Conservation (phyloP, 1,140 invertebrate species). For the Paraescarpia echinospica region DNA sequence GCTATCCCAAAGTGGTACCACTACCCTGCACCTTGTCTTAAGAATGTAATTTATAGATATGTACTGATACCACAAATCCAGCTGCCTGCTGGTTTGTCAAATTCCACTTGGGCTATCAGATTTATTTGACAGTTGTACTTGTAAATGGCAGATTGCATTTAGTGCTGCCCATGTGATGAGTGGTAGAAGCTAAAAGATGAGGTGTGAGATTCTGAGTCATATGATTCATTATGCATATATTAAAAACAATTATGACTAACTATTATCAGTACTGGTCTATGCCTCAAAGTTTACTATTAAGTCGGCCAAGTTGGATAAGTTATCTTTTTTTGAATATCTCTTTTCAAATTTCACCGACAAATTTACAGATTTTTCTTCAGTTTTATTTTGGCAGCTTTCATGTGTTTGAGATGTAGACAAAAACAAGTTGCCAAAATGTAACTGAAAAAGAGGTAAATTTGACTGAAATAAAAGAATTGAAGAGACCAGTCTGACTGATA, state of each 20-base stretch:
- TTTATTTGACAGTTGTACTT: neutral
- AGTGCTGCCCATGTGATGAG: neutral
- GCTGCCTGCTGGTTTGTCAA: neutral
- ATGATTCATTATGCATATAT: neutral
- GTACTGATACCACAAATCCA: neutral
- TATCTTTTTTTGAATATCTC: neutral
- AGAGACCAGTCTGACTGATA: too few species aligned
- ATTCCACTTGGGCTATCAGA: neutral
- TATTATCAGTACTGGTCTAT: too few species aligned
- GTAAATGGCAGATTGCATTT: constrained; percentile 1
- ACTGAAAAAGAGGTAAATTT: too few species aligned
- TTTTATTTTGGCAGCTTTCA: too few species aligned
- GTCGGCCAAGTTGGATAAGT: neutral
- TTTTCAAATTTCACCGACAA: neutral
- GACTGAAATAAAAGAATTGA: too few species aligned
- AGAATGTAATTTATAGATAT: constrained; percentile 7
- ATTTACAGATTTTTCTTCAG: too few species aligned
- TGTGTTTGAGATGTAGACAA: too few species aligned
- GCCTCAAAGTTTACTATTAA: neutral
- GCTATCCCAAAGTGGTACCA: neutral
- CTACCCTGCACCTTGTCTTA: neutral
- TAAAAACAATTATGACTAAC: neutral
- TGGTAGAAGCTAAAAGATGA: neutral
- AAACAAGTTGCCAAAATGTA: too few species aligned
- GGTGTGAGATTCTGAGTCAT: neutral